Base-by-base conservation (phyloP, 2,888 invertebrate species). In the Cryptus armator region DNA sequence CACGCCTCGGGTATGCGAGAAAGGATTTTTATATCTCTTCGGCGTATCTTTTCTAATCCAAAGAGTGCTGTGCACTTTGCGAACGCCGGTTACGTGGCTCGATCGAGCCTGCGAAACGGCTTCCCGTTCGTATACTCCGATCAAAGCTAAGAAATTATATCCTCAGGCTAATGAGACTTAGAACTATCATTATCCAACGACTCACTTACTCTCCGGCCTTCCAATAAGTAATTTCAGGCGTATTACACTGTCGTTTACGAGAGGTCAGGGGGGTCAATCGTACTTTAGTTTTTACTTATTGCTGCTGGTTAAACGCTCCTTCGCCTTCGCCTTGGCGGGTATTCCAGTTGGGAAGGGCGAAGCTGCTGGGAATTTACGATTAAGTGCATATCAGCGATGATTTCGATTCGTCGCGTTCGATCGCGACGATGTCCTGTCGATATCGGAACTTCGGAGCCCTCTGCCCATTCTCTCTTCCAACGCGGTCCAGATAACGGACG, bases 401-500 rank as follows among this genome's bases (percentile, higher is more conserved):
- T 83, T 72, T 83, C 67, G 62, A 72, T 75, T 80, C 51, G 66
- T 51, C 70, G 51, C 67, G 51, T 70, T 80, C 77, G 80, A 83
- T 79, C 77, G 77, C 48, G 12, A 14, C 48, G 81, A 78, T 71
- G 70, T 66, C 64, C 64, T 68, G 76, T 75, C 83, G 79, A 85
- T 86, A 81, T 83, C 82, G 74, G 83, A 84, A 83, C 84, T 83
- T 74, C 14, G 32, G 71, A 64, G 44, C 19, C 24, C 48, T 44
- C 68, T 51, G 80, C 32, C 56, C 51, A 37, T 37, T 56, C 67
- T 66, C 51, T 56, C 67, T 66, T 78, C 44, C 43, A 48, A 48
- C 75, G 64, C 44, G 43, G 51, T 80, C 48, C 70, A 81, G 86
- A 86, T 86, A 86, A 85, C 86, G 70, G 46, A 70, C 86, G 87